These are phyloP conservation scores for Galagoides demidoff DNA, from an alignment of 2,797 vertebrate genomes.

Conservation along the genomic window DNA sequence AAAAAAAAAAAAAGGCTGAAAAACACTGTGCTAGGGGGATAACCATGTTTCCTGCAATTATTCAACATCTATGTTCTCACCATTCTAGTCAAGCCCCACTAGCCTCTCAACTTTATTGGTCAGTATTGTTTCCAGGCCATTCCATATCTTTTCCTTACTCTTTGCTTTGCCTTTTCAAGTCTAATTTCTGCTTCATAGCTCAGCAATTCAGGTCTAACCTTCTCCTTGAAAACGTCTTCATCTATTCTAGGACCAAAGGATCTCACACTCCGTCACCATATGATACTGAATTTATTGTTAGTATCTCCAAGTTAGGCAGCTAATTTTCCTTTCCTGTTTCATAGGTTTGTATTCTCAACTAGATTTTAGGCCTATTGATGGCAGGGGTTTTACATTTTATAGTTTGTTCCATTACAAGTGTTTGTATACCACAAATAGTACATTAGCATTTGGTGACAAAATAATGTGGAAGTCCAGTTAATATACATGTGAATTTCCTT, in stretches of 20 bases:
- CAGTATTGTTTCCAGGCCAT: constrained; percentile 57
- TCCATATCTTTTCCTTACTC: constrained; percentile 34
- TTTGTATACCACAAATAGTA: constrained; percentile 32
- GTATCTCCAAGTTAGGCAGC: background rate
- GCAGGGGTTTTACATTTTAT: constrained; percentile 5
- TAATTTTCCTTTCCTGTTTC: background rate
- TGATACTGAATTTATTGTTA: constrained; percentile 31
- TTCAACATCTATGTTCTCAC: constrained; percentile 62
- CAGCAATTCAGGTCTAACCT: background rate
- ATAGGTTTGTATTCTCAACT: background rate
- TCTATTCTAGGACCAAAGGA: background rate
- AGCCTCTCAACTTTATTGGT: background rate
- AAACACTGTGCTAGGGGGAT: background rate
- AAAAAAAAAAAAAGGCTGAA: too few relatives aligned
- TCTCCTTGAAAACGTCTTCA: constrained; percentile 29
- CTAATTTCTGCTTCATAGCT: constrained; percentile 52
- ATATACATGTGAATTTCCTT: constrained; percentile 41
- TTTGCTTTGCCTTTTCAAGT: constrained; percentile 55
- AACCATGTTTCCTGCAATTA: constrained; percentile 58
- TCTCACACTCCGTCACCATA: background rate
- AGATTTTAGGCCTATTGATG: constrained; percentile 24
- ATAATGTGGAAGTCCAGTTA: constrained; percentile 14
- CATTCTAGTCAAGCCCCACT: constrained; percentile 27
- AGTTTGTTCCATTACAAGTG: background rate
- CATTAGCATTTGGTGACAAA: constrained; percentile 34